Evolutionary conservation across 2,113 vertebrate genomes (phyloP).

Genomic region (Neoarius graeffei): DNA sequence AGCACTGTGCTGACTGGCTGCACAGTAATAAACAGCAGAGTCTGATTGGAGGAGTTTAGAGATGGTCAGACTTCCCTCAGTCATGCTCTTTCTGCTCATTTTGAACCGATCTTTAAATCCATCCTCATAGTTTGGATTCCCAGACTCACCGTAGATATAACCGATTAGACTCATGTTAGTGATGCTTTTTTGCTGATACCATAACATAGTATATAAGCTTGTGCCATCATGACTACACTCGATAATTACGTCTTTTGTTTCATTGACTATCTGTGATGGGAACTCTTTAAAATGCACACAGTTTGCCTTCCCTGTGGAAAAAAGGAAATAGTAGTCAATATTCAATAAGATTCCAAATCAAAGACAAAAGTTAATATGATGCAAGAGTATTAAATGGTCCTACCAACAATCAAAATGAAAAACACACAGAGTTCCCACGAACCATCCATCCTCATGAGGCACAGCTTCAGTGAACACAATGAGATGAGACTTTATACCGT

Average conservation of each 20-base stretch:
- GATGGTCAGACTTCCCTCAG: slow-evolving; percentile 54
- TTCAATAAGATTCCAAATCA: background rate
- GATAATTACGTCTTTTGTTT: background rate
- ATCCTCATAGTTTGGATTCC: slow-evolving; percentile 11
- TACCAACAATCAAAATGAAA: slow-evolving; percentile 8
- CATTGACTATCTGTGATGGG: background rate
- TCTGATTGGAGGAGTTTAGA: slow-evolving; percentile 12
- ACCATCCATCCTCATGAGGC: slow-evolving; percentile 10
- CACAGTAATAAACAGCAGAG: slow-evolving; percentile 65
- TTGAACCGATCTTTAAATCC: slow-evolving; percentile 38
- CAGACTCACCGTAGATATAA: background rate
- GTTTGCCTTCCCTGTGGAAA: slow-evolving; percentile 11
- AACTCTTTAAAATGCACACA: slow-evolving; percentile 42
- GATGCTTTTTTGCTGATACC: slow-evolving; percentile 42
- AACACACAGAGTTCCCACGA: slow-evolving; percentile 7
- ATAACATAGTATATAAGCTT: slow-evolving; percentile 3
- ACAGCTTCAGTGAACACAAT: background rate
- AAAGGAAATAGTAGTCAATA: background rate
- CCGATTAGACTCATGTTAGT: slow-evolving; percentile 39
- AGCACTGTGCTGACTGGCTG: too few species aligned
- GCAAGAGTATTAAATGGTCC: background rate
- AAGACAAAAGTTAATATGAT: background rate
- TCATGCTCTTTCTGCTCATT: background rate
- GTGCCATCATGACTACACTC: slow-evolving; percentile 36
- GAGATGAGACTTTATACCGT: background rate